These are phyloP conservation scores for Chironex yamaguchii DNA, from an alignment of 30 jellyfish, hydroid and myxozoan species.

Conservation along the genomic window DNA sequence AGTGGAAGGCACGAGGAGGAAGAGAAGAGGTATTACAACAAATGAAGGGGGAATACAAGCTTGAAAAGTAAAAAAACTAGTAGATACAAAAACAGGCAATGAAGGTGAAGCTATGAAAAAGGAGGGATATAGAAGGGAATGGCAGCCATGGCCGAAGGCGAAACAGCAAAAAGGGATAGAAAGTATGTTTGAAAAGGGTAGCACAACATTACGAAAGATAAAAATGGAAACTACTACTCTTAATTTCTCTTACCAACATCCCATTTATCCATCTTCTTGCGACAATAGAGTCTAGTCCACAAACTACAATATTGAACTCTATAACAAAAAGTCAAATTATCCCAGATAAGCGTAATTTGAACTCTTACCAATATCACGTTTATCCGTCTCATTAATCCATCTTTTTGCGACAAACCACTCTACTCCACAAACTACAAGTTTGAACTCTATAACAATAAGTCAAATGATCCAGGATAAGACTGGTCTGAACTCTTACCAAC, in stretches of 20 bases:
- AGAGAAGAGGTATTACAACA: background rate
- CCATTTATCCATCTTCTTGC: slow-evolving; percentile 99
- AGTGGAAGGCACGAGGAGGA: slow-evolving; percentile 65
- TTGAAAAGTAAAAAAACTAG: background rate
- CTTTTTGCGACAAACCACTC: too few species aligned
- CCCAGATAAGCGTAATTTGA: background rate
- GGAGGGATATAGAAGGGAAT: too few species aligned
- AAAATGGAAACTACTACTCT: background rate
- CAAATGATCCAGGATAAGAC: background rate
- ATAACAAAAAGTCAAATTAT: slow-evolving; percentile 16
- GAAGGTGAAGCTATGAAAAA: too few species aligned
- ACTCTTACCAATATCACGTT: background rate
- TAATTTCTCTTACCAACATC: slow-evolving; percentile 74
- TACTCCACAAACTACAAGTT: background rate
- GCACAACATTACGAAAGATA: too few species aligned
- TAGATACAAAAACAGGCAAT: too few species aligned
- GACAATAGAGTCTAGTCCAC: slow-evolving; percentile 93
- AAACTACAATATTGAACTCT: slow-evolving; percentile 85
- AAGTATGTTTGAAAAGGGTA: too few species aligned
- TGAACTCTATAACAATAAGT: background rate
- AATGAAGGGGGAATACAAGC: background rate
- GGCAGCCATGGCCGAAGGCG: too few species aligned
- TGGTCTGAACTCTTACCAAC: slow-evolving; percentile 73
- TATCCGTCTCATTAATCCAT: background rate
- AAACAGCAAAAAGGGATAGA: too few species aligned